A percentile compares a stretch with the other conserved stretches of the same genome.
These are phyloP conservation scores for Rhabdophis nuchalis DNA, from an alignment of 2,797 vertebrate species.

Conservation along the genomic window DNA sequence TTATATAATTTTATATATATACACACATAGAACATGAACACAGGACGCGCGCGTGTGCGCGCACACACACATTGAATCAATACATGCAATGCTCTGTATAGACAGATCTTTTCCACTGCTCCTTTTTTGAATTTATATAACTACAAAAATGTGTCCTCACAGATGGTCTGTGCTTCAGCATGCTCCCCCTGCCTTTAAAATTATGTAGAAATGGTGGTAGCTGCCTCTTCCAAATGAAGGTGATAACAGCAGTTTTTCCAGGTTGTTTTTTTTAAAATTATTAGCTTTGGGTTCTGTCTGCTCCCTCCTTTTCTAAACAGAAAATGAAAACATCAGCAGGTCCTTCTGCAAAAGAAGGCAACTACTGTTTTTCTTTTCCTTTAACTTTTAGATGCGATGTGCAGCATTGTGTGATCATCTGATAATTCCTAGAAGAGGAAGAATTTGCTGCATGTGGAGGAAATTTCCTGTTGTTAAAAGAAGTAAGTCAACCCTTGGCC, in stretches of 20 bases:
- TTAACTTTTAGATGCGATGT: background rate
- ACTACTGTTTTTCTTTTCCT: background rate
- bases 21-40: too few relatives aligned
- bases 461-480: background rate
- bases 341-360: background rate
- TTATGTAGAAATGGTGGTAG: background rate
- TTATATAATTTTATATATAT: too few relatives aligned
- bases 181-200: background rate
- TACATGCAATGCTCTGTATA: background rate
- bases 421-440: background rate
- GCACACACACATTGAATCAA: background rate
- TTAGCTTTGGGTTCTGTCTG: background rate
- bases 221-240: background rate
- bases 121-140: background rate
- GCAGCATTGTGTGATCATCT: background rate
- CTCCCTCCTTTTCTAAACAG: background rate
- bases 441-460: background rate
- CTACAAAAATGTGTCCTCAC: background rate
- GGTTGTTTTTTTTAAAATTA: background rate
- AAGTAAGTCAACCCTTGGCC: background rate
- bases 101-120: background rate
- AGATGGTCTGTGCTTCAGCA: background rate
- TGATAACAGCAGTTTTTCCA: background rate
- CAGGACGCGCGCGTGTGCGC: too few relatives aligned
- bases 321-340: background rate